A percentile compares a stretch with the other conserved stretches of the same genome.
phyloP scores from a whole-genome alignment of 2,888 invertebrate species.

The Eugnorisma glareosa region DNA sequence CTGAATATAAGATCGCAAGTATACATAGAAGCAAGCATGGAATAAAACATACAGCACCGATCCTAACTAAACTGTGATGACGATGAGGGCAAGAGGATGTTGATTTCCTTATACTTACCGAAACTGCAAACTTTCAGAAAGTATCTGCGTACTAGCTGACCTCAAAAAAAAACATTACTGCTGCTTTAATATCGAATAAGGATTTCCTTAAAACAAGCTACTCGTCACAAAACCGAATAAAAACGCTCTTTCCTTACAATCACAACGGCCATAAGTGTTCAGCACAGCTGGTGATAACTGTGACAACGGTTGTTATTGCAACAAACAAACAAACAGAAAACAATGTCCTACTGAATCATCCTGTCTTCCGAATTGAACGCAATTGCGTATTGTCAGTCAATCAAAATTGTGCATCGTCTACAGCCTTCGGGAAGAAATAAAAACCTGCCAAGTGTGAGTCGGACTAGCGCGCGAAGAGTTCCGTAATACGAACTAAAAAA shows the following conservation, averaged over 20 bases:
- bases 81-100: background rate
- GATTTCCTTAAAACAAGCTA: constrained; percentile 13
- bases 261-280: constrained; percentile 10
- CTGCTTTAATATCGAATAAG: constrained; percentile 7
- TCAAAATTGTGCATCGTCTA: constrained; percentile 20
- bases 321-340: constrained; percentile 33
- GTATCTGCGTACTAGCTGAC: background rate
- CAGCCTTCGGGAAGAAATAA: background rate
- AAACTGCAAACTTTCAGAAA: background rate
- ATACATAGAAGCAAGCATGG: too few species aligned
- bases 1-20: too few species aligned
- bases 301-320: constrained; percentile 45
- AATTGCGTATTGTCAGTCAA: constrained; percentile 41
- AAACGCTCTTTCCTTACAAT: constrained; percentile 16
- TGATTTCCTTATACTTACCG: background rate
- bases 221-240: background rate
- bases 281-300: constrained; percentile 8
- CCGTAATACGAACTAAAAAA: too few species aligned
- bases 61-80: too few species aligned
- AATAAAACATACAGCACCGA: too few species aligned
- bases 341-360: constrained; percentile 51
- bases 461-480: too few species aligned
- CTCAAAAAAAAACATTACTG: background rate
- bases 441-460: too few species aligned
- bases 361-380: constrained; percentile 6